Evolutionary conservation across 2,113 vertebrate genomes (phyloP).

Genomic region (Melospiza melodia): DNA sequence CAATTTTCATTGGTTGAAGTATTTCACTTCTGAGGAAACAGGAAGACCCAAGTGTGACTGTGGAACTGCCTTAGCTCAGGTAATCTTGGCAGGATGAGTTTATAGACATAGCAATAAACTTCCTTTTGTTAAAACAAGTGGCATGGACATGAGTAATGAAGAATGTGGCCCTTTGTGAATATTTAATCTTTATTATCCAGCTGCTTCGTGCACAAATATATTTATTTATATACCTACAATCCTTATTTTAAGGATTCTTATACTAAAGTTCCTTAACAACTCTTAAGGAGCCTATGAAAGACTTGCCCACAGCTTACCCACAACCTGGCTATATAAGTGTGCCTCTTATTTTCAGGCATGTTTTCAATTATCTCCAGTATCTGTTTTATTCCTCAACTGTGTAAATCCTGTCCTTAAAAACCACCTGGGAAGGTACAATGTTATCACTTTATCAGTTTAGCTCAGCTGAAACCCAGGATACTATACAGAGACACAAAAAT

Average conservation of each 20-base stretch:
- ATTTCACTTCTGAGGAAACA: neutral
- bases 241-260: neutral
- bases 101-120: neutral
- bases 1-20: neutral
- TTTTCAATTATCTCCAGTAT: neutral
- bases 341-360: neutral
- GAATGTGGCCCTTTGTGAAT: neutral
- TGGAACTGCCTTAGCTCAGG: neutral
- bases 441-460: neutral
- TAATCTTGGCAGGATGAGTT: neutral
- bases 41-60: neutral
- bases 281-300: neutral
- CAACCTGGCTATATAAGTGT: neutral
- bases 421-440: neutral
- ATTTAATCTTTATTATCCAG: neutral
- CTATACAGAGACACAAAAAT: neutral
- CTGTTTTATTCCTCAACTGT: neutral
- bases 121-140: neutral
- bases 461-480: neutral
- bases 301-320: neutral
- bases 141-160: neutral
- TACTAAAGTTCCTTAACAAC: neutral
- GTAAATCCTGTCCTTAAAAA: neutral
- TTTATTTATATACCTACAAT: too few relatives aligned
- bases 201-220: neutral